Evolutionary conservation across 35 echinoderm and acorn worm genomes (phyloP).

Genomic region (Lytechinus pictus): DNA sequence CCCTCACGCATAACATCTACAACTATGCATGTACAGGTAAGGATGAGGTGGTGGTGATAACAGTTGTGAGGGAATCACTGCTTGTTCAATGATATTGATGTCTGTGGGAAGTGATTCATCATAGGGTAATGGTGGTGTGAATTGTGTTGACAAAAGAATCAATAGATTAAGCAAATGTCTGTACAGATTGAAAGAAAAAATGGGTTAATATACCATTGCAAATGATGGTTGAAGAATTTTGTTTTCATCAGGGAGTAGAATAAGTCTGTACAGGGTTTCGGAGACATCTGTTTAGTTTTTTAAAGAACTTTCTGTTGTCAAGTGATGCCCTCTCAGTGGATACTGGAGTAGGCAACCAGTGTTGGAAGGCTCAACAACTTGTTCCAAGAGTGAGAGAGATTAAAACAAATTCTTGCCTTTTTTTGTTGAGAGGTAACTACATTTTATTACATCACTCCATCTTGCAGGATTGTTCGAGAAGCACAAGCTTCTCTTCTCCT

Average conservation of each 20-base stretch:
- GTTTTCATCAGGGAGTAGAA: no score
- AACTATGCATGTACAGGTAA: slow-evolving; percentile 99
- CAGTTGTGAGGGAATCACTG: no score
- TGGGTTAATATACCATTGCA: no score
- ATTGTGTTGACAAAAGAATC: not conserved
- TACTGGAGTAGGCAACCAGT: no score
- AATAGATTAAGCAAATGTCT: not conserved
- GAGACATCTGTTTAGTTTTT: no score
- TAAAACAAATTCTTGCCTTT: not conserved
- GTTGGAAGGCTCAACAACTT: no score
- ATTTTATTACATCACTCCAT: not conserved
- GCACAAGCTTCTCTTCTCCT: slow-evolving; percentile 99
- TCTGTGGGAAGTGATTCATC: not conserved
- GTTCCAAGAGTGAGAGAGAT: no score
- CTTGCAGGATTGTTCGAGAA: slow-evolving; percentile 96
- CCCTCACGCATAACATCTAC: slow-evolving; percentile 94
- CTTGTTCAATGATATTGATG: not conserved
- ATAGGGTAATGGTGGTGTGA: not conserved
- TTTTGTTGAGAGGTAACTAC: not conserved
- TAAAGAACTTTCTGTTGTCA: no score
- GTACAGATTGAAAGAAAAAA: not conserved
- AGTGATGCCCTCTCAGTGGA: no score
- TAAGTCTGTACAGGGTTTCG: no score
- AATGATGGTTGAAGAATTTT: no score
- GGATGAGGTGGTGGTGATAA: not conserved